Evolutionary conservation across 2,888 invertebrate genomes (phyloP).

Genomic region (Papilio protenor): DNA sequence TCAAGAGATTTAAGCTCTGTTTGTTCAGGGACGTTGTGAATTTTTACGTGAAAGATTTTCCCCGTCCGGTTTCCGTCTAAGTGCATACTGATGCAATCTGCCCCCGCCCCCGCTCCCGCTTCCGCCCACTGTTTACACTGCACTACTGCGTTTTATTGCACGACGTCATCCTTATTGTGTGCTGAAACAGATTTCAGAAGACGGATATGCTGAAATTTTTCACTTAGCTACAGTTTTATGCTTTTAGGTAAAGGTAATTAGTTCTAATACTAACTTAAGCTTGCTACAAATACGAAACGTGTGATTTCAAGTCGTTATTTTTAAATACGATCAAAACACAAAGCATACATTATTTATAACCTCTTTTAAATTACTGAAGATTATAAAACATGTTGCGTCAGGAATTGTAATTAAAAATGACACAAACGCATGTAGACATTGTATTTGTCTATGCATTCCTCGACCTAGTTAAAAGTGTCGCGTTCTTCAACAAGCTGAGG

Average conservation of each 20-base stretch:
- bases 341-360: neutral
- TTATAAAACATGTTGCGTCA: neutral
- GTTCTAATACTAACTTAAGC: neutral
- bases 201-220: slow-evolving; percentile 9
- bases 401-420: neutral
- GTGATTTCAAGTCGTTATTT: neutral
- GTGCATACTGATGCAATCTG: slow-evolving; percentile 44
- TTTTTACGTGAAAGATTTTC: slow-evolving; percentile 38
- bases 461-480: slow-evolving; percentile 23
- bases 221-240: neutral
- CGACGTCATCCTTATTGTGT: slow-evolving; percentile 35
- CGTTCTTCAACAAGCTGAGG: slow-evolving; percentile 9
- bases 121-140: slow-evolving; percentile 32
- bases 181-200: slow-evolving; percentile 28
- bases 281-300: neutral
- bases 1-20: slow-evolving; percentile 17
- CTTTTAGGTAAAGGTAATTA: neutral
- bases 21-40: slow-evolving; percentile 33
- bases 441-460: neutral
- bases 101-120: slow-evolving; percentile 18
- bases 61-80: slow-evolving; percentile 35
- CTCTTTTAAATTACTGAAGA: neutral
- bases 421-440: neutral
- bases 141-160: slow-evolving; percentile 39
- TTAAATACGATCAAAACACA: neutral